Percentiles rank a stretch among this genome's conserved stretches.
phyloP scores from a whole-genome alignment of 2,888 invertebrate genomes.

The Pyrocoelia pectoralis region DNA sequence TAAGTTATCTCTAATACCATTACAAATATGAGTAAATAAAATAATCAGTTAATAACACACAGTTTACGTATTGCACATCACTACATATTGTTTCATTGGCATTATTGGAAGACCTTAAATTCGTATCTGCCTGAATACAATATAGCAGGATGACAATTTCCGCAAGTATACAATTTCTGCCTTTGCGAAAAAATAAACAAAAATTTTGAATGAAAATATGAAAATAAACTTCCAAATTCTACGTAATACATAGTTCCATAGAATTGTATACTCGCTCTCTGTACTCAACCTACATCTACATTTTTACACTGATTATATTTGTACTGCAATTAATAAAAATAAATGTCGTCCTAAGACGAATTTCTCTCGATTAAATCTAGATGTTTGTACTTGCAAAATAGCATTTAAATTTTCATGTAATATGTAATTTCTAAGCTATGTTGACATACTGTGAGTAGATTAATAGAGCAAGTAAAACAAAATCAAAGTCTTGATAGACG shows the following conservation, averaged over 20 bases:
- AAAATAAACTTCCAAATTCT: conserved; percentile 15
- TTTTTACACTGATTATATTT: conserved; percentile 46
- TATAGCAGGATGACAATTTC: conserved; percentile 32
- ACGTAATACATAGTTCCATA: conserved; percentile 13
- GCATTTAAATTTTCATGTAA: conserved; percentile 43
- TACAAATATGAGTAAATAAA: conserved; percentile 28
- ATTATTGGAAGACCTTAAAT: conserved; percentile 37
- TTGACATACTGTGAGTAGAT: background rate
- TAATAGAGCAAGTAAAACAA: background rate
- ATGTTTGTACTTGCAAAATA: conserved; percentile 45
- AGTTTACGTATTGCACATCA: conserved; percentile 35
- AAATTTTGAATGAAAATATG: conserved; percentile 24
- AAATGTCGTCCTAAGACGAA: conserved; percentile 54
- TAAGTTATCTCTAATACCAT: conserved; percentile 27
- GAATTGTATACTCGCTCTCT: conserved; percentile 32
- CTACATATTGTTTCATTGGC: conserved; percentile 37
- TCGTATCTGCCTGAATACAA: conserved; percentile 36
- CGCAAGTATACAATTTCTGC: conserved; percentile 26
- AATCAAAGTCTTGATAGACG: background rate
- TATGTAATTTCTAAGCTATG: background rate
- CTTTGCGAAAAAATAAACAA: conserved; percentile 12
- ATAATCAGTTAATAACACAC: conserved; percentile 16
- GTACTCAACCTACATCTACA: conserved; percentile 35
- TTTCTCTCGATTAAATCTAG: conserved; percentile 46
- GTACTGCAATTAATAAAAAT: conserved; percentile 60